A percentile compares a stretch with the other conserved stretches of the same genome.
Conservation (phyloP, 2,888 invertebrate genomes). For the Lathronympha strigana region DNA sequence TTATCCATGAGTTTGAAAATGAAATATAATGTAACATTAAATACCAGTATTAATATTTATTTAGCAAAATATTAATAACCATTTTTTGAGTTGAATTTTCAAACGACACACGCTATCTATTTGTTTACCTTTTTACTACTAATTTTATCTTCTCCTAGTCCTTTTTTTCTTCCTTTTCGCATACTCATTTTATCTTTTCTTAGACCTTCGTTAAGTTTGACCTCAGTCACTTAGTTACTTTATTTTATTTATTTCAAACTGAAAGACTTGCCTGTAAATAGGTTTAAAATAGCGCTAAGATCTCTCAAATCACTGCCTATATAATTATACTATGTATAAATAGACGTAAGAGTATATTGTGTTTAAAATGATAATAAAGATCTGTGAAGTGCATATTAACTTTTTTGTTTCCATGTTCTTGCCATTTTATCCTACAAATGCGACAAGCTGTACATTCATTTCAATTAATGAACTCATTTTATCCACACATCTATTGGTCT, state of each 20-base stretch:
- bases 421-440: not conserved
- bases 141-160: not conserved
- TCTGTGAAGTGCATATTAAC: not conserved
- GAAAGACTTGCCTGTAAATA: slow-evolving; percentile 31
- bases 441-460: too few species aligned
- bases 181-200: not conserved
- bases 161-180: not conserved
- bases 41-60: slow-evolving; percentile 55
- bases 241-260: not conserved
- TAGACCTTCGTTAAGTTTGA: not conserved
- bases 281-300: slow-evolving; percentile 23
- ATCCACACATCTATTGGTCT: too few species aligned
- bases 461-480: too few species aligned
- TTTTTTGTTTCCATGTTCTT: not conserved
- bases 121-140: too few species aligned
- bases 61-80: not conserved
- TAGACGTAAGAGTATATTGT: slow-evolving; percentile 36
- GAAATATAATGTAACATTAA: slow-evolving; percentile 8
- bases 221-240: slow-evolving; percentile 7
- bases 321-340: slow-evolving; percentile 38
- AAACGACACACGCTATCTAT: too few species aligned
- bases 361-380: slow-evolving; percentile 30
- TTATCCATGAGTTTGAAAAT: not conserved
- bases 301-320: slow-evolving; percentile 36
- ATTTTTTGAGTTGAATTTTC: not conserved